A percentile compares a stretch with the other conserved stretches of the same genome.
Conservation (phyloP, 2,797 vertebrate species). For the Anas bernieri region DNA sequence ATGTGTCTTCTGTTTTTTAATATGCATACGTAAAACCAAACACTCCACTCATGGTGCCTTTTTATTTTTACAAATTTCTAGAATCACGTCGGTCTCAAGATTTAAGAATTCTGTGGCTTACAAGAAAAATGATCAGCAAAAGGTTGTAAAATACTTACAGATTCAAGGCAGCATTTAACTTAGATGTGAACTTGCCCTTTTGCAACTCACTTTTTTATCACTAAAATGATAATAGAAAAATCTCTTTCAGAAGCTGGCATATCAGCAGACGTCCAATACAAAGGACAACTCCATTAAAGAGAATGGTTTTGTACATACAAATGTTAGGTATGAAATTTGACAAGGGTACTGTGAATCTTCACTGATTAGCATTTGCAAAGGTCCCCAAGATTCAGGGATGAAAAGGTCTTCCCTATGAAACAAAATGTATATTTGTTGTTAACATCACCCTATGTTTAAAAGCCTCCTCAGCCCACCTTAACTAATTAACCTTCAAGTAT, state of each 20-base stretch:
- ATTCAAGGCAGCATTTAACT: conserved; percentile 22
- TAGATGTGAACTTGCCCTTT: conserved; percentile 34
- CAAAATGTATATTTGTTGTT: not conserved
- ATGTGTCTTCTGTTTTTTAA: conserved; percentile 29
- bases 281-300: conserved; percentile 53
- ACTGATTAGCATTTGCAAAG: conserved; percentile 40
- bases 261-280: conserved; percentile 41
- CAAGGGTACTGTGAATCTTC: conserved; percentile 20
- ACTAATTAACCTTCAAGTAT: conserved; percentile 18
- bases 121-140: conserved; percentile 12
- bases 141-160: conserved; percentile 4
- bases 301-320: conserved; percentile 21
- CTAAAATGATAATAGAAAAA: conserved; percentile 15
- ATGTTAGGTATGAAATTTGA: conserved; percentile 13
- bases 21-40: conserved; percentile 30
- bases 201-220: conserved; percentile 30
- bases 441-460: not conserved
- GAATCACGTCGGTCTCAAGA: not conserved
- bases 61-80: conserved; percentile 18
- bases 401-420: conserved; percentile 7
- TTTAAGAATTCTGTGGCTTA: not conserved
- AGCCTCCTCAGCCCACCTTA: not conserved
- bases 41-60: not conserved
- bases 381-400: not conserved
- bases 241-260: conserved; percentile 31